phyloP scores from a whole-genome alignment of 2,113 vertebrate species.

The Crotalus horridus region DNA sequence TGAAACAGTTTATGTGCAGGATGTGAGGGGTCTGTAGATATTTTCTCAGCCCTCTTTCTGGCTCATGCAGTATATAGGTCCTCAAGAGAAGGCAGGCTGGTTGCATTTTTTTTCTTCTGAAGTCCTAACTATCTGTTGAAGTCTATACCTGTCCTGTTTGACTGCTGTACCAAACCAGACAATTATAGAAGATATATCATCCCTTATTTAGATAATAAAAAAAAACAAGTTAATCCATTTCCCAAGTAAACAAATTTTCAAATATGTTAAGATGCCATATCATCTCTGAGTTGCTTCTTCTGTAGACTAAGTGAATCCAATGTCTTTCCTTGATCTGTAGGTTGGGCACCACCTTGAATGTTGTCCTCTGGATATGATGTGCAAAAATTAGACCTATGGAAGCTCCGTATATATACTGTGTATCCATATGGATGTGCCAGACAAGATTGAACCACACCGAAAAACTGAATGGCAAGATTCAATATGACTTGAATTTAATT shows the following conservation, averaged over 20 bases:
- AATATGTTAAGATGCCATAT: background rate
- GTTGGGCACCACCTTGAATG: background rate
- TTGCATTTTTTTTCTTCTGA: too few relatives aligned
- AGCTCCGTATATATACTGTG: background rate
- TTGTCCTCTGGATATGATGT: background rate
- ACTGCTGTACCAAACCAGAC: too few relatives aligned
- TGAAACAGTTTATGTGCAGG: too few relatives aligned
- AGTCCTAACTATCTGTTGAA: too few relatives aligned
- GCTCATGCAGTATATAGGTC: too few relatives aligned
- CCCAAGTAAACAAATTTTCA: background rate
- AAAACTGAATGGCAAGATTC: background rate
- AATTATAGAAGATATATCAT: background rate
- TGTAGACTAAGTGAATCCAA: background rate
- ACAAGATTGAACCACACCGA: background rate
- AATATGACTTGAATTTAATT: background rate
- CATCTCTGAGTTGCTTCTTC: background rate
- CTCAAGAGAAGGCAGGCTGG: too few relatives aligned
- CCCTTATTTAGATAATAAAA: background rate
- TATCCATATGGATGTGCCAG: background rate
- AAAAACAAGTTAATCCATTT: background rate
- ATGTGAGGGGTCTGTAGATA: too few relatives aligned
- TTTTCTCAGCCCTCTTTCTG: too few relatives aligned
- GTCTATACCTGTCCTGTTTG: too few relatives aligned
- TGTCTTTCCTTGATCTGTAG: background rate
- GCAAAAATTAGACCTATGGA: background rate